Conservation (phyloP, 2,797 vertebrate species). For the Epinephelus awoara region DNA sequence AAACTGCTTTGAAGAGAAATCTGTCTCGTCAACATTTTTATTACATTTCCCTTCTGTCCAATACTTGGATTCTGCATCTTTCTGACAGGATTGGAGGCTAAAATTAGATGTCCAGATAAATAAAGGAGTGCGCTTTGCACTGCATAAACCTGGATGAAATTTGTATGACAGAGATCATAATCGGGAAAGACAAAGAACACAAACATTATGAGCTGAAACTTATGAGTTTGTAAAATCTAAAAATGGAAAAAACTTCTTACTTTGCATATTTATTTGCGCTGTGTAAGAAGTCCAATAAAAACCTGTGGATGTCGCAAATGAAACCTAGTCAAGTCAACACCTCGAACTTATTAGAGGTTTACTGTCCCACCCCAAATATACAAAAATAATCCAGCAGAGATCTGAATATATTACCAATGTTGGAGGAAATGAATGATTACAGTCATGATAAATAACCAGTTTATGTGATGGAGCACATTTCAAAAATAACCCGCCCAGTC, state of each 20-base stretch:
- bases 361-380: constrained; percentile 42
- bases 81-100: not conserved
- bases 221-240: not conserved
- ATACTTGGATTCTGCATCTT: not conserved
- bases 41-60: not conserved
- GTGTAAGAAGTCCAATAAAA: constrained; percentile 13
- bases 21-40: not conserved
- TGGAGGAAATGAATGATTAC: constrained; percentile 70
- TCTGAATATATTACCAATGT: constrained; percentile 54
- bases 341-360: constrained; percentile 54
- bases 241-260: not conserved
- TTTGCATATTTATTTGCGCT: not conserved
- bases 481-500: constrained; percentile 21
- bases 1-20: constrained; percentile 4
- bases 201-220: not conserved
- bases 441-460: constrained; percentile 48
- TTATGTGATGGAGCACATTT: constrained; percentile 34
- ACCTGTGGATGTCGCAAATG: not conserved
- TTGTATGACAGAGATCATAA: not conserved
- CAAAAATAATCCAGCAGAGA: constrained; percentile 40
- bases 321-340: constrained; percentile 39
- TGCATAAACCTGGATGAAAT: not conserved
- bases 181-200: not conserved
- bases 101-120: not conserved
- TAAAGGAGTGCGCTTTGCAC: not conserved